Evolutionary conservation across 2,113 vertebrate genomes (phyloP).

Genomic region (Dascyllus trimaculatus): DNA sequence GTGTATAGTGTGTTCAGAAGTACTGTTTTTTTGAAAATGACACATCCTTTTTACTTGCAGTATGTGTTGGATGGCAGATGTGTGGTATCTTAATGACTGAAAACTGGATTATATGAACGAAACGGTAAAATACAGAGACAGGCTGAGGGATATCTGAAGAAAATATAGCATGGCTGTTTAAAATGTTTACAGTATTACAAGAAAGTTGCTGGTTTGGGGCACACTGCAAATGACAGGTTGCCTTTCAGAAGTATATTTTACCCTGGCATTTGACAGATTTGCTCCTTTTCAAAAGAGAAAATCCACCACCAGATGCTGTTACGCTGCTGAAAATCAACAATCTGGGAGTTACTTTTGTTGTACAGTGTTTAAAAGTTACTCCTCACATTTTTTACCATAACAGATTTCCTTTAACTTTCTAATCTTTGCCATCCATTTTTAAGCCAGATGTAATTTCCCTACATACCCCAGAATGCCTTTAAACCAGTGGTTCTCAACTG

Average conservation of each 20-base stretch:
- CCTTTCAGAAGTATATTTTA: conserved; percentile 64
- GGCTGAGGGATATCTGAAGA: conserved; percentile 4
- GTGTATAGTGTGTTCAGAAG: conserved; percentile 6
- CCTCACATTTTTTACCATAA: not conserved
- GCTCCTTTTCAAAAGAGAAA: conserved; percentile 40
- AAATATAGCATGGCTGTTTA: conserved; percentile 47
- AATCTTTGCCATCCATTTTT: not conserved
- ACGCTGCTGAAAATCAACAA: conserved; percentile 13
- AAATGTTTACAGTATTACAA: conserved; percentile 71
- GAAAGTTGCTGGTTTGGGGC: conserved; percentile 41
- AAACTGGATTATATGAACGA: conserved; percentile 9
- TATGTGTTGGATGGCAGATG: conserved; percentile 26
- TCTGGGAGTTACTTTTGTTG: not conserved
- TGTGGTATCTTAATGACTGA: conserved; percentile 13
- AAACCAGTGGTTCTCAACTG: too few relatives aligned
- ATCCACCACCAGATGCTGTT: conserved; percentile 25
- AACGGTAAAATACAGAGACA: conserved; percentile 3
- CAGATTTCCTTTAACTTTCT: not conserved
- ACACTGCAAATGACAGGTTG: conserved; percentile 52
- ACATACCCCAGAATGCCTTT: conserved; percentile 22
- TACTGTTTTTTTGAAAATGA: not conserved
- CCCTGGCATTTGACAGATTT: conserved; percentile 23
- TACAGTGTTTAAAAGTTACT: not conserved
- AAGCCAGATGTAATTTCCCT: not conserved
- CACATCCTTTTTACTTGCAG: conserved; percentile 18